These are phyloP conservation scores for Scomber colias DNA, from an alignment of 2,113 vertebrate genomes.

Conservation along the genomic window DNA sequence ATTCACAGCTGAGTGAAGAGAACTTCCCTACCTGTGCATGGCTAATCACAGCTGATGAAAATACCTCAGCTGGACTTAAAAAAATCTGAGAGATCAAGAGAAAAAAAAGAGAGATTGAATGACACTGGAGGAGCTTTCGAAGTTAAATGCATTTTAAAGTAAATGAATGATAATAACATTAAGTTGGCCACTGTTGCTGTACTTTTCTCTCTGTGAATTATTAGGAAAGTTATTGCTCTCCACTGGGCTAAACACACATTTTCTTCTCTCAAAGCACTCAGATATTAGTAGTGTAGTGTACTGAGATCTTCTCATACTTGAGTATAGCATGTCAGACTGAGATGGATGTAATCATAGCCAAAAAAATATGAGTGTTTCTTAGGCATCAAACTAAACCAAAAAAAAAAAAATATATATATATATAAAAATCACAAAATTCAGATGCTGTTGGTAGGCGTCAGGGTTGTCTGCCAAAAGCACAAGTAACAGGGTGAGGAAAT, in stretches of 20 bases:
- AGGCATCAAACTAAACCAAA: slow-evolving; percentile 57
- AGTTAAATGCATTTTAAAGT: slow-evolving; percentile 39
- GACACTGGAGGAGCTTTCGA: slow-evolving; percentile 44
- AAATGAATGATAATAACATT: slow-evolving; percentile 56
- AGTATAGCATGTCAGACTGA: slow-evolving; percentile 44
- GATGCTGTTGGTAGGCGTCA: slow-evolving; percentile 60
- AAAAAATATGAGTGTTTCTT: slow-evolving; percentile 58
- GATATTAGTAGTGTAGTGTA: slow-evolving; percentile 48
- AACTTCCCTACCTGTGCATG: slow-evolving; percentile 16
- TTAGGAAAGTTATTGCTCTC: slow-evolving; percentile 54
- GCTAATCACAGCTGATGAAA: slow-evolving; percentile 53
- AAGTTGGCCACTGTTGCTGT: slow-evolving; percentile 44
- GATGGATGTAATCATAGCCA: slow-evolving; percentile 55
- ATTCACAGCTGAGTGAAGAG: background rate
- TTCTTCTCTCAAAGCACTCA: slow-evolving; percentile 46
- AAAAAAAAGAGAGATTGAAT: slow-evolving; percentile 17
- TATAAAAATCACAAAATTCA: slow-evolving; percentile 48
- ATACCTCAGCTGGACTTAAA: slow-evolving; percentile 36
- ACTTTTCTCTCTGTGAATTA: slow-evolving; percentile 47
- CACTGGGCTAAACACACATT: slow-evolving; percentile 41
- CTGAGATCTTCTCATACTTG: slow-evolving; percentile 50
- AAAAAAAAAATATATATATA: slow-evolving; percentile 32
- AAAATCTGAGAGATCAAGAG: slow-evolving; percentile 48
- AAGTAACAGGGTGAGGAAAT: slow-evolving; percentile 63
- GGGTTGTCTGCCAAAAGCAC: slow-evolving; percentile 64